Base-by-base conservation (phyloP, 2,797 vertebrate genomes). In the Jordanella pulchra region DNA sequence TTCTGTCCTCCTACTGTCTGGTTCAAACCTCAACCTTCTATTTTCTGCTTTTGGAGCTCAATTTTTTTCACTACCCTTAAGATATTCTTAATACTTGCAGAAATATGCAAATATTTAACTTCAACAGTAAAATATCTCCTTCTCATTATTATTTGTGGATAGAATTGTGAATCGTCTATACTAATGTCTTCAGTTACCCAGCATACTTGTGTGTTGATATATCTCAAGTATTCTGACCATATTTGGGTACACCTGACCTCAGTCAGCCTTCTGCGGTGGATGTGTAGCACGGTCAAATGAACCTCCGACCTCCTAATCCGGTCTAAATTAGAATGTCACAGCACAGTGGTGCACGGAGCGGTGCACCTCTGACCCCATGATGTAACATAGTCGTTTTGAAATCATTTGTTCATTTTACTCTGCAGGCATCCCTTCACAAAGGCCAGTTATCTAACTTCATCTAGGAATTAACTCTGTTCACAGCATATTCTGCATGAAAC, bases 241-340 rank as follows among this genome's bases (percentile, higher is more conserved):
- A 76, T 94, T 93, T 91, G 92, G 93, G 77, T 84, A 92, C 84
- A 84, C 84, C 84, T 84, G 66, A 55, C 55, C 65, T 63, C 28
- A 9, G 68, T 55, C 56, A 78, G 69, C 70, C 77, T 64, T 73
- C 30, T 9, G 11, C 28, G 30, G 76, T 64, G 58, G 72, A 65
- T 80, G 84, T 87, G 87, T 83, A 79, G 80, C 71, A 35, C 84
- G 85, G 88, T 84, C 82, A 84, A 89, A 80, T 69, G 39, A 87
- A 90, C 89, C 83, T 89, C 81, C 11, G 77, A 87, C 89, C 86
- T 73, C 75, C 76, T 93, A 91, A 93, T 93, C 90, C 85, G 63
- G 65, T 88, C 84, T 87, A 88, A 91, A 89, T 78, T 87, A 92
- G 89, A 87, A 85, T 4, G 13, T 81, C 84, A 55, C 67, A 80